phyloP scores from a whole-genome alignment of 2,888 invertebrate genomes.

The Archips xylosteana region DNA sequence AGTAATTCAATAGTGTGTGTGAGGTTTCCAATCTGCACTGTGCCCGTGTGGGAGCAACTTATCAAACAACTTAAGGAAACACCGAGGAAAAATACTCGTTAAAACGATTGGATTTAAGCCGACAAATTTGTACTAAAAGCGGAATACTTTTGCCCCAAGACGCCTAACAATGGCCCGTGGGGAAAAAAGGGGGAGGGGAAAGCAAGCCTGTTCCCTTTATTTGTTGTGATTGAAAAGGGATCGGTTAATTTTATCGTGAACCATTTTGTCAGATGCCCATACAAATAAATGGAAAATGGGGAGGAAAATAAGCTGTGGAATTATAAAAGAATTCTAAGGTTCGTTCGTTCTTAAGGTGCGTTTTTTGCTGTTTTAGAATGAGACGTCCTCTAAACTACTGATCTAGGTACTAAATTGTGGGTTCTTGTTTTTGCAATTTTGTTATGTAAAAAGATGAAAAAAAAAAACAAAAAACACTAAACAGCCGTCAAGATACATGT shows the following conservation, averaged over 20 bases:
- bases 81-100: not conserved
- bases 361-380: not conserved
- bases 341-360: no score
- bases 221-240: constrained; percentile 42
- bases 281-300: constrained; percentile 37
- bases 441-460: no score
- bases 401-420: not conserved
- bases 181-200: constrained; percentile 17
- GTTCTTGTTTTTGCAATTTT: no score
- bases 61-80: not conserved
- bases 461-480: no score
- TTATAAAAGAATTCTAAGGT: constrained; percentile 18
- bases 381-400: not conserved
- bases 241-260: constrained; percentile 39
- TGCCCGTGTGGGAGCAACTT: no score
- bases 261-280: constrained; percentile 40
- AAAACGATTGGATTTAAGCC: constrained; percentile 20
- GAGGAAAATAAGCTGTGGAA: constrained; percentile 31
- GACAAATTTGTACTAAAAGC: constrained; percentile 18
- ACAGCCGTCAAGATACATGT: no score
- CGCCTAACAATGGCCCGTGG: constrained; percentile 33
- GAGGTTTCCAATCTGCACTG: no score
- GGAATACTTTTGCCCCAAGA: constrained; percentile 5
- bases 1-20: no score
- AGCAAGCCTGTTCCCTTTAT: constrained; percentile 26